Evolutionary conservation across 23 tunicate genomes (phyloP).

Genomic region (Pegea sp.): DNA sequence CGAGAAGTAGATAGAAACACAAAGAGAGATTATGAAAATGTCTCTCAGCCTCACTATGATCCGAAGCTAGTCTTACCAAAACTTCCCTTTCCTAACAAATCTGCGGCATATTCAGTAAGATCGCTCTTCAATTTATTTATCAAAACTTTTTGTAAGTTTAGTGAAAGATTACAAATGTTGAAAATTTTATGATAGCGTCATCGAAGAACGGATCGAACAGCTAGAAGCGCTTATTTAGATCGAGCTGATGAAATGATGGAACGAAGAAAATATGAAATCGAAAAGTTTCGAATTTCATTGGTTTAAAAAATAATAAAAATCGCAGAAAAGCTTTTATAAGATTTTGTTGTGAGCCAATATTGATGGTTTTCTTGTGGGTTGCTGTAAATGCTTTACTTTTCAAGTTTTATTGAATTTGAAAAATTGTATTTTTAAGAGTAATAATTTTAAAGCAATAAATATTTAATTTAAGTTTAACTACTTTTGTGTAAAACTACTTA

Average conservation of each 20-base stretch:
- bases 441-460: too few relatives aligned
- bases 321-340: too few relatives aligned
- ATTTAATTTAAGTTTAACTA: too few relatives aligned
- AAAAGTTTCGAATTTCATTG: conserved; percentile 15
- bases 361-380: too few relatives aligned
- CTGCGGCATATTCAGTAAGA: conserved; percentile 60
- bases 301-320: too few relatives aligned
- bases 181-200: conserved; percentile 56
- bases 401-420: too few relatives aligned
- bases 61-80: conserved; percentile 29
- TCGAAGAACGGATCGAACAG: conserved; percentile 66
- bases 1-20: not conserved
- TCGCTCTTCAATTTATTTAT: too few relatives aligned
- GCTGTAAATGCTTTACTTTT: too few relatives aligned
- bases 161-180: not conserved
- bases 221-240: conserved; percentile 70
- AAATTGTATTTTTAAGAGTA: too few relatives aligned
- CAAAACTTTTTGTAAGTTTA: too few relatives aligned
- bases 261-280: conserved; percentile 18
- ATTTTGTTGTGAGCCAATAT: too few relatives aligned
- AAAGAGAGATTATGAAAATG: not conserved
- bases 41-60: conserved; percentile 38
- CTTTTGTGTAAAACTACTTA: too few relatives aligned
- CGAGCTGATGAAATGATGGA: conserved; percentile 60
- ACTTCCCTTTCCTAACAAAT: conserved; percentile 59